phyloP scores from a whole-genome alignment of 2,797 vertebrate genomes.

The Carcharodon carcharias region DNA sequence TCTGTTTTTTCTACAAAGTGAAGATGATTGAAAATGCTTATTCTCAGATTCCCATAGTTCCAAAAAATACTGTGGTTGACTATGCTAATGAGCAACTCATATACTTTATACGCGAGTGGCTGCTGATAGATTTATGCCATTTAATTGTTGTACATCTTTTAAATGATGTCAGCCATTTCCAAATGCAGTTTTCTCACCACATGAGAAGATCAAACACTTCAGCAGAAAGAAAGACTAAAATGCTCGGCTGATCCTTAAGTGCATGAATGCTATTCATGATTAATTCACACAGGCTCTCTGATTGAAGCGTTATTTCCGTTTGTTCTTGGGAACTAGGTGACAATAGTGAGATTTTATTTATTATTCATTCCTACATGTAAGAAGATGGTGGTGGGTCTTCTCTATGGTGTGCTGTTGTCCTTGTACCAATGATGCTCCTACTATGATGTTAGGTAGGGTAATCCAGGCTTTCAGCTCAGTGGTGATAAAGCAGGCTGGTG shows the following conservation, averaged over 20 bases:
- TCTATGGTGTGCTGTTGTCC: neutral
- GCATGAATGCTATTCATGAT: neutral
- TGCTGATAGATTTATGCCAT: neutral
- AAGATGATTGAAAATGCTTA: slow-evolving; percentile 38
- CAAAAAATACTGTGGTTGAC: neutral
- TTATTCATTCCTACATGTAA: neutral
- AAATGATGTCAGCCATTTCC: neutral
- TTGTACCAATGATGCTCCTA: neutral
- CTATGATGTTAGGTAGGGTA: neutral
- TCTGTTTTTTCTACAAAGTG: slow-evolving; percentile 35
- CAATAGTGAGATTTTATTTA: neutral
- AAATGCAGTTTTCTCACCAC: neutral
- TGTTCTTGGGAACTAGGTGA: neutral
- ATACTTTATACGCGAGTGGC: too few relatives aligned
- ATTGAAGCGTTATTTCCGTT: neutral
- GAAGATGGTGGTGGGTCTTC: neutral
- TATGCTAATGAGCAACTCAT: neutral
- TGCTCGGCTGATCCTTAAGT: neutral
- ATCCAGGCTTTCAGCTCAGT: neutral
- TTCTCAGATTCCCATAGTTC: neutral
- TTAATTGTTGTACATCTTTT: neutral
- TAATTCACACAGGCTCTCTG: neutral
- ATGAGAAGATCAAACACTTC: too few relatives aligned
- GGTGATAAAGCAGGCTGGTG: neutral
- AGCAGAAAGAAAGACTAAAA: neutral